Evolutionary conservation across 2,888 invertebrate species (phyloP).

Genomic region (Quadroppia sp.): DNA sequence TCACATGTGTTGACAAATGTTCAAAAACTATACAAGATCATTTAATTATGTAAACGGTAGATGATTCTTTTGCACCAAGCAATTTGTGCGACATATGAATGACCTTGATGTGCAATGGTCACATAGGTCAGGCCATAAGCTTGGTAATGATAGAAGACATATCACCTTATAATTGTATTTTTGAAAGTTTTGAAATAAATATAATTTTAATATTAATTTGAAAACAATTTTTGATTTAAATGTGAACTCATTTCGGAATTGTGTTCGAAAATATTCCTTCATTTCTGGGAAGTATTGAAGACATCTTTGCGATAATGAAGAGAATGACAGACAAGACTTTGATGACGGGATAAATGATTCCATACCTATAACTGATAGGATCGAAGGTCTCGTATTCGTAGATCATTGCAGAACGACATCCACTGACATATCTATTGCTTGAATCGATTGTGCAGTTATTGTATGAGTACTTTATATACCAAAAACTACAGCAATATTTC

Average conservation of each 20-base stretch:
- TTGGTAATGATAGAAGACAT: no score
- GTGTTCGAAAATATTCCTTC: slow-evolving; percentile 2
- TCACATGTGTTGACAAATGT: no score
- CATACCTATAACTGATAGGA: slow-evolving; percentile 23
- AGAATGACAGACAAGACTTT: background rate
- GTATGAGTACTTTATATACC: background rate
- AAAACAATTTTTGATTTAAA: no score
- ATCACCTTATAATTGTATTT: no score
- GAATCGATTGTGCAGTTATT: slow-evolving; percentile 15
- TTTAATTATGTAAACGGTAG: no score
- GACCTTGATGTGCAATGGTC: no score
- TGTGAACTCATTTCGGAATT: background rate
- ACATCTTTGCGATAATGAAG: background rate
- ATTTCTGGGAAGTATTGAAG: background rate
- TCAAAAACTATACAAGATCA: no score
- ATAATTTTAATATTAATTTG: no score
- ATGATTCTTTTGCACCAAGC: no score
- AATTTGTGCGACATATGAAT: no score
- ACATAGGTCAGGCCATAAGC: no score
- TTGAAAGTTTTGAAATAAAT: no score
- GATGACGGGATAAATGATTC: background rate
- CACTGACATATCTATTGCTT: background rate
- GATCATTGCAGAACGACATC: background rate
- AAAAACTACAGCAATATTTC: slow-evolving; percentile 12
- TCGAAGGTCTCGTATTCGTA: background rate